phyloP scores from a whole-genome alignment of 2,888 invertebrate species.

The Diarsia brunnea region DNA sequence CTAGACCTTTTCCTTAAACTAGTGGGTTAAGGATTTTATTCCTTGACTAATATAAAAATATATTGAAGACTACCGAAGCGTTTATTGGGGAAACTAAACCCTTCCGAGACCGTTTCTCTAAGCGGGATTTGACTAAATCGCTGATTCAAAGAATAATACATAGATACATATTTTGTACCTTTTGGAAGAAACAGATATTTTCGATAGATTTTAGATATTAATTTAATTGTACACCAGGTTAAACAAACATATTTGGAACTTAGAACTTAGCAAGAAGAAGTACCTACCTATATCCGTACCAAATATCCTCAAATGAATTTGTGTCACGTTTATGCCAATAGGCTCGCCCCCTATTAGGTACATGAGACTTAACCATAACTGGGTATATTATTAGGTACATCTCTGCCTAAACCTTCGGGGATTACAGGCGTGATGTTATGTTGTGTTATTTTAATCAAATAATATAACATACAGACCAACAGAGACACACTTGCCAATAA shows the following conservation, averaged over 20 bases:
- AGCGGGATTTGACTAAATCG: conserved; percentile 41
- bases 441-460: no score
- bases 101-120: conserved; percentile 34
- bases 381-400: no score
- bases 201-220: background rate
- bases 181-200: background rate
- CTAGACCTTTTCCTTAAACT: conserved; percentile 42
- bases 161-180: background rate
- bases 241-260: background rate
- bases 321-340: no score
- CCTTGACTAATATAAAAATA: conserved; percentile 57
- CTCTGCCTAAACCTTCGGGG: no score
- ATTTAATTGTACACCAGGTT: background rate
- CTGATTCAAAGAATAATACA: conserved; percentile 54
- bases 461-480: background rate
- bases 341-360: no score
- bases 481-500: background rate
- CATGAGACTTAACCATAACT: no score
- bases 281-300: background rate
- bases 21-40: conserved; percentile 53
- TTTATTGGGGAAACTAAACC: conserved; percentile 57
- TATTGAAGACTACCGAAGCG: conserved; percentile 54
- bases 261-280: no score
- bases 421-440: no score
- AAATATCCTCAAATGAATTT: background rate